Conservation (phyloP, 2,797 vertebrate genomes). For the Cynopterus sphinx region DNA sequence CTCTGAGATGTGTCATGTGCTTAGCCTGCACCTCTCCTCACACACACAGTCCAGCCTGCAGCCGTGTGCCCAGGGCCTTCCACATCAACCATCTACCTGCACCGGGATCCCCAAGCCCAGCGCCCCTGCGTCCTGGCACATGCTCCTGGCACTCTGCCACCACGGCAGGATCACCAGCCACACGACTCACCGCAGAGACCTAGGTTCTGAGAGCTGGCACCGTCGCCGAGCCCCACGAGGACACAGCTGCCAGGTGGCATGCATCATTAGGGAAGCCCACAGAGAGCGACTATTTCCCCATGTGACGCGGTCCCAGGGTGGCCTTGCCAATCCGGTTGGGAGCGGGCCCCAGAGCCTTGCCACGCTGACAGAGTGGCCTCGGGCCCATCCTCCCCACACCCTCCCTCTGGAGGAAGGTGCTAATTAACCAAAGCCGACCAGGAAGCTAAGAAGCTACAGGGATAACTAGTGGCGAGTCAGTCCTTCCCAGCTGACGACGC, state of each 20-base stretch:
- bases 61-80: not conserved
- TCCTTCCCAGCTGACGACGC: not conserved
- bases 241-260: not conserved
- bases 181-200: not conserved
- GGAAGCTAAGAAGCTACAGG: not conserved
- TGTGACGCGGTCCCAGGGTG: not conserved
- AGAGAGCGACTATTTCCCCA: not conserved
- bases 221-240: not conserved
- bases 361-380: not conserved
- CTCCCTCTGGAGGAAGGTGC: not conserved
- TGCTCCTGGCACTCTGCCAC: not conserved
- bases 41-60: not conserved
- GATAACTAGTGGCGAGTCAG: not conserved
- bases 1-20: not conserved
- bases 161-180: not conserved
- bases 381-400: not conserved
- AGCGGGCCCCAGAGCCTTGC: not conserved
- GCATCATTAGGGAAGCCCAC: not conserved
- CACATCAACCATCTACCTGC: not conserved
- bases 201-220: not conserved
- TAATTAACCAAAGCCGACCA: conserved; percentile 3
- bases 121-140: too few species aligned
- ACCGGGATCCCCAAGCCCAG: not conserved
- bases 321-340: not conserved
- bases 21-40: not conserved